Conservation (phyloP, 2,888 invertebrate genomes). For the Harpalus rufipes region DNA sequence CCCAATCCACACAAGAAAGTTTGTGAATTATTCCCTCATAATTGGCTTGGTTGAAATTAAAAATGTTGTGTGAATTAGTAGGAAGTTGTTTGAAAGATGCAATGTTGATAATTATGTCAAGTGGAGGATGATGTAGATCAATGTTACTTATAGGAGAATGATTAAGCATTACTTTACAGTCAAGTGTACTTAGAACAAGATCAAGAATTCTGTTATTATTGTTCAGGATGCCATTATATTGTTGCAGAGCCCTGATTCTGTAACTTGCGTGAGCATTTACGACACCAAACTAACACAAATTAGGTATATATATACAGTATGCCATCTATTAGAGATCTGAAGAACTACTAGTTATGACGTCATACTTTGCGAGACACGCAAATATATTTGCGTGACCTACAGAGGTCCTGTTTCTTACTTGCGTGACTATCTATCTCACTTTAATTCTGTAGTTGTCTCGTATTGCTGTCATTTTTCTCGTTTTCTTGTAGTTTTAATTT, state of each 20-base stretch:
- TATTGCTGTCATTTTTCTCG: no score
- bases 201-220: slow-evolving; percentile 1
- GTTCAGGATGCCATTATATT: neutral
- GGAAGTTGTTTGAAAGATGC: neutral
- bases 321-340: no score
- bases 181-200: neutral
- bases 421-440: no score
- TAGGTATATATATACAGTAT: no score
- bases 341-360: no score
- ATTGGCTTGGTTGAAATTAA: neutral
- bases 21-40: neutral
- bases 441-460: no score
- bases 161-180: slow-evolving; percentile 17
- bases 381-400: no score
- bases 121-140: neutral
- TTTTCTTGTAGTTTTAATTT: no score
- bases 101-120: neutral
- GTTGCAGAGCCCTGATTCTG: neutral
- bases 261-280: no score
- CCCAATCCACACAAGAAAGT: slow-evolving; percentile 9
- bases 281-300: no score
- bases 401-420: no score
- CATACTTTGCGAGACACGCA: no score
- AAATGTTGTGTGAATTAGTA: slow-evolving; percentile 6
- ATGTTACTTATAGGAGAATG: neutral